Base-by-base conservation (phyloP, 2,113 vertebrate genomes). In the Aix galericulata region DNA sequence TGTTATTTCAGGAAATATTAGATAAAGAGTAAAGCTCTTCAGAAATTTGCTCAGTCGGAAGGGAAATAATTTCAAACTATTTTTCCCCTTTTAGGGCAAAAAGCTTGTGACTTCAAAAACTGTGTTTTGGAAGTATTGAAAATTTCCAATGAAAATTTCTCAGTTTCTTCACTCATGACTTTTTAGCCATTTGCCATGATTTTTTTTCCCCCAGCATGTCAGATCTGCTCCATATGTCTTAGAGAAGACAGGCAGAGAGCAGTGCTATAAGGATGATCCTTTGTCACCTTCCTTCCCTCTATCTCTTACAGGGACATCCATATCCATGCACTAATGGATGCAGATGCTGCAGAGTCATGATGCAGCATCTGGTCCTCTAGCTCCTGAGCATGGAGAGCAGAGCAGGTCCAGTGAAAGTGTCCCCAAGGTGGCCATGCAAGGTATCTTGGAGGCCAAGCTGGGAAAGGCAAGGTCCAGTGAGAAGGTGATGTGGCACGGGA, bases 321-420 rank as follows among this genome's bases (percentile, higher is more conserved):
- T 2, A 6, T 63, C 62, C 40, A n/a, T 0, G 0, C 17, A 34
- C 4, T 9, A 13, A 23, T 26, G 9, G 22, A 15, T 1, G 15
- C 2, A 13, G 8, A 40, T 48, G 27, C 34, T 81, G 10, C 6
- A 17, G 63, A n/a, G 42, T 31, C 32, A 44, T 88, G 31, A 20
- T 2, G 9, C 1, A 5, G 34, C 22, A 60, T 29, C n/a, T 0
- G 6, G 9, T 40, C 63, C 32, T 60, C 9, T 17, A 83, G 34
- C 6, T 52, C 6, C 55, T 53, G 17, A n/a, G 5, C 20, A 80
- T 58, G 17, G 38, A 64, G 0, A 66, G 6, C 12, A 58, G 58
- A 76, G 63, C 48, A 76, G 9, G 11, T 32, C 42, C 42, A 58
- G 17, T 20, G 29, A 76, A 27, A 55, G 8, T 25, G 48, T 8